phyloP scores from a whole-genome alignment of 2,888 invertebrate species.

The Drosophila atripex region DNA sequence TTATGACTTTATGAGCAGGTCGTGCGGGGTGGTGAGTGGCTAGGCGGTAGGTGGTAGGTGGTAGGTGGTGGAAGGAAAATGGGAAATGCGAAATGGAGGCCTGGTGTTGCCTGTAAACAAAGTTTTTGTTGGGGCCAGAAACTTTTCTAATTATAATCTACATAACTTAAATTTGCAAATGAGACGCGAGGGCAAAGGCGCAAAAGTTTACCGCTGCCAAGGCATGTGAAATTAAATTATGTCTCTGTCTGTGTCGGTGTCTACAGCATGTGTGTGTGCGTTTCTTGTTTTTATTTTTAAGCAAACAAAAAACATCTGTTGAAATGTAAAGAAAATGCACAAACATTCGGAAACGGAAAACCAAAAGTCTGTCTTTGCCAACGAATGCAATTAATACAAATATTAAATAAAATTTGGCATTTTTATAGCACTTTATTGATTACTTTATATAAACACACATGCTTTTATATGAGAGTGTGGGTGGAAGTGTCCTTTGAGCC shows the following conservation, averaged over 20 bases:
- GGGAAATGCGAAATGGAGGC: slow-evolving; percentile 22
- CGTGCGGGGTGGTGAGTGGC: slow-evolving; percentile 13
- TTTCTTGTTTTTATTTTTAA: neutral
- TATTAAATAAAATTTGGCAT: slow-evolving; percentile 22
- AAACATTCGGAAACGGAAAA: neutral
- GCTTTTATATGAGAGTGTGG: slow-evolving; percentile 3
- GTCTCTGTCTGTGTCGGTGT: slow-evolving; percentile 23
- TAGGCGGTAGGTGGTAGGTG: slow-evolving; percentile 34
- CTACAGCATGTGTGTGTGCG: slow-evolving; percentile 20
- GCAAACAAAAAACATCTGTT: slow-evolving; percentile 64
- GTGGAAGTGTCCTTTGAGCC: slow-evolving; percentile 8
- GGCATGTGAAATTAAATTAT: slow-evolving; percentile 78
- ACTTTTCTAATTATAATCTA: slow-evolving; percentile 80
- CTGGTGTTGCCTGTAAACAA: slow-evolving; percentile 42
- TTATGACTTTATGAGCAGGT: slow-evolving; percentile 69
- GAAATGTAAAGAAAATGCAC: slow-evolving; percentile 62
- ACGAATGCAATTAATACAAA: slow-evolving; percentile 55
- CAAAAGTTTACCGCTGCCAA: slow-evolving; percentile 66
- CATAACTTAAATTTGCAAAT: slow-evolving; percentile 76
- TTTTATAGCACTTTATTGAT: slow-evolving; percentile 66
- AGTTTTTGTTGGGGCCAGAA: slow-evolving; percentile 53
- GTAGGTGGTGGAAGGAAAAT: slow-evolving; percentile 24
- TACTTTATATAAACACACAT: slow-evolving; percentile 65
- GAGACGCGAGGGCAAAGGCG: slow-evolving; percentile 59
- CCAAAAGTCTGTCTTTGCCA: slow-evolving; percentile 11